phyloP scores from a whole-genome alignment of 2,888 invertebrate species.

The Actias luna region DNA sequence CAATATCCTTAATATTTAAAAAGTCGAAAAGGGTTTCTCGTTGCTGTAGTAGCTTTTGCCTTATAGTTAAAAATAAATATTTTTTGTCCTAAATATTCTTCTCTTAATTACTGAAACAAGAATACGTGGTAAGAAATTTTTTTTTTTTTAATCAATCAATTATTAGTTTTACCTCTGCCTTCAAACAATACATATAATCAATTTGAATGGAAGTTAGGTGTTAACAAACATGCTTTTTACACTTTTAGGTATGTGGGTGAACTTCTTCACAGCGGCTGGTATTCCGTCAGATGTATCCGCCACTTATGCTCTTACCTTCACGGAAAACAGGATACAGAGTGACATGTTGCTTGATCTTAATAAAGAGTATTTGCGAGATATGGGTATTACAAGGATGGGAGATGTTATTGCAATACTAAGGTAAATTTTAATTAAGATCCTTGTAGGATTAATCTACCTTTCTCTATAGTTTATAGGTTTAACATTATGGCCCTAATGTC shows the following conservation, averaged over 20 bases:
- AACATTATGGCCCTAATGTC: background rate
- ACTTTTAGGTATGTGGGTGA: slow-evolving; percentile 87
- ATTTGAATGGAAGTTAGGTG: background rate
- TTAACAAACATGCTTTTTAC: background rate
- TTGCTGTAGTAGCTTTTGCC: too few relatives aligned
- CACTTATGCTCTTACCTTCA: slow-evolving; percentile 92
- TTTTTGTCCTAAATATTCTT: too few relatives aligned
- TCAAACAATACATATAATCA: background rate
- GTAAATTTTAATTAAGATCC: slow-evolving; percentile 46
- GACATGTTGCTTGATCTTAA: slow-evolving; percentile 93
- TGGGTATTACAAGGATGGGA: slow-evolving; percentile 91
- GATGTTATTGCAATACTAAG: slow-evolving; percentile 87
- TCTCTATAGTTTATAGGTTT: background rate
- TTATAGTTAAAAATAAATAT: too few relatives aligned
- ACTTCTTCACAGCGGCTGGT: slow-evolving; percentile 92
- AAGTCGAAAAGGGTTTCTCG: too few relatives aligned
- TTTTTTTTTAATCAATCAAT: too few relatives aligned
- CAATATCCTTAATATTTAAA: too few relatives aligned
- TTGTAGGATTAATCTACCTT: background rate
- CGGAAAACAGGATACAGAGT: slow-evolving; percentile 91
- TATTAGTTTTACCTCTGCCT: too few relatives aligned
- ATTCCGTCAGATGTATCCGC: slow-evolving; percentile 90
- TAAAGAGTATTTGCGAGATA: slow-evolving; percentile 92
- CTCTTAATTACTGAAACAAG: too few relatives aligned
- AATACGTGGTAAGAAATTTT: too few relatives aligned